phyloP scores from a whole-genome alignment of 2,797 vertebrate species.

The Dipus sagitta region DNA sequence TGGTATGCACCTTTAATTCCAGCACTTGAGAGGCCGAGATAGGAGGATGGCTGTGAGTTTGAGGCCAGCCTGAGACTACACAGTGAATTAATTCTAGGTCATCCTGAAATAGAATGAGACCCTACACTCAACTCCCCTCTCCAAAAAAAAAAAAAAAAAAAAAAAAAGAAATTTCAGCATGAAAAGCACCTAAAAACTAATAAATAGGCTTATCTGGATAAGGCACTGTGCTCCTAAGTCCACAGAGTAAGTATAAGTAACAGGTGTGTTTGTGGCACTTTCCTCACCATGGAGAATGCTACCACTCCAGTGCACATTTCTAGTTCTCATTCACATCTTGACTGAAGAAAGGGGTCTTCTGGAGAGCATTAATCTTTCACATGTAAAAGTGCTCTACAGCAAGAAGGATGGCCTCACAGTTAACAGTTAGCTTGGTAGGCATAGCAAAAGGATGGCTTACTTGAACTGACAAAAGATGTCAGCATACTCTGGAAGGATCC shows the following conservation, averaged over 20 bases:
- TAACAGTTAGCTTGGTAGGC: neutral
- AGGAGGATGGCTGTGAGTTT: too few species aligned
- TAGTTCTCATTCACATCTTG: neutral
- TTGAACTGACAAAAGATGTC: conserved; percentile 99
- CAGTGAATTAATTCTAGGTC: too few species aligned
- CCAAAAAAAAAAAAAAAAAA: neutral
- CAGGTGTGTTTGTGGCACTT: neutral
- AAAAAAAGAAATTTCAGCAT: neutral
- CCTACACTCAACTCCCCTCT: too few species aligned
- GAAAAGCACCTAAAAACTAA: neutral
- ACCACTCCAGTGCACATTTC: neutral
- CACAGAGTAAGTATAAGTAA: neutral
- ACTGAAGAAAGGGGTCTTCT: neutral
- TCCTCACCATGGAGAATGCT: neutral
- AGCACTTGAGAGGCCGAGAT: too few species aligned
- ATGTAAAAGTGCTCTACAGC: neutral
- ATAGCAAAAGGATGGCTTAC: conserved; percentile 88
- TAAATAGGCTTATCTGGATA: neutral
- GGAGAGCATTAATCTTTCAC: neutral
- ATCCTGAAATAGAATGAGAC: too few species aligned
- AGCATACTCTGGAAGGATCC: conserved; percentile 95
- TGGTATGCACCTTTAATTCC: too few species aligned
- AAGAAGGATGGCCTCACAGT: neutral
- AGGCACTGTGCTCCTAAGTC: neutral
- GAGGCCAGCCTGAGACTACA: too few species aligned